Conservation (phyloP, 1,140 invertebrate species). For the Contarinia nasturtii region DNA sequence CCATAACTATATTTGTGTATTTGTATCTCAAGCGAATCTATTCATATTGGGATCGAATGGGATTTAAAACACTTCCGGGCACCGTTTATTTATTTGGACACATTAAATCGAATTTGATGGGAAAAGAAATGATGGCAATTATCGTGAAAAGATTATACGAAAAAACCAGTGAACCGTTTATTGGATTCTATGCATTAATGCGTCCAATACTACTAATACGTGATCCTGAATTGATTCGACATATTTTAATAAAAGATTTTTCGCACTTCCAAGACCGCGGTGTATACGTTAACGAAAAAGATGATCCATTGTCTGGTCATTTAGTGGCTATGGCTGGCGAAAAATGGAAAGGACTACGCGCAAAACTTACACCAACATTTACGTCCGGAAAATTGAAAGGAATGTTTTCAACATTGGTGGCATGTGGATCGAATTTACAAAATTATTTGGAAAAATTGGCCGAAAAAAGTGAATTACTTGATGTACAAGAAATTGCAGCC, state of each 20-base stretch:
- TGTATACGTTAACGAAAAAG: constrained; percentile 12
- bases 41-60: no score
- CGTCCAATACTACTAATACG: constrained; percentile 11
- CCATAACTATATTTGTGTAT: no score
- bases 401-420: constrained; percentile 24
- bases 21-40: no score
- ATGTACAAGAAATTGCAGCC: constrained; percentile 9
- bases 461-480: constrained; percentile 7
- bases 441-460: background rate
- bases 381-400: constrained; percentile 22
- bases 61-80: no score
- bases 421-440: constrained; percentile 12
- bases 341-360: constrained; percentile 29
- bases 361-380: constrained; percentile 21
- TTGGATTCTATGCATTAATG: constrained; percentile 13
- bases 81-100: no score
- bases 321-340: constrained; percentile 25
- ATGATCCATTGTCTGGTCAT: constrained; percentile 21
- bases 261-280: constrained; percentile 15
- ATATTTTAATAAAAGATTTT: constrained; percentile 25
- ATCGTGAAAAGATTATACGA: constrained; percentile 3
- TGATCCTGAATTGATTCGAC: constrained; percentile 23
- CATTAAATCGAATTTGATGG: no score
- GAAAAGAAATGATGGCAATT: no score
- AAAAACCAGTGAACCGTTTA: constrained; percentile 5